Conservation (phyloP, 1,140 invertebrate genomes). For the Lucilia cuprina region DNA sequence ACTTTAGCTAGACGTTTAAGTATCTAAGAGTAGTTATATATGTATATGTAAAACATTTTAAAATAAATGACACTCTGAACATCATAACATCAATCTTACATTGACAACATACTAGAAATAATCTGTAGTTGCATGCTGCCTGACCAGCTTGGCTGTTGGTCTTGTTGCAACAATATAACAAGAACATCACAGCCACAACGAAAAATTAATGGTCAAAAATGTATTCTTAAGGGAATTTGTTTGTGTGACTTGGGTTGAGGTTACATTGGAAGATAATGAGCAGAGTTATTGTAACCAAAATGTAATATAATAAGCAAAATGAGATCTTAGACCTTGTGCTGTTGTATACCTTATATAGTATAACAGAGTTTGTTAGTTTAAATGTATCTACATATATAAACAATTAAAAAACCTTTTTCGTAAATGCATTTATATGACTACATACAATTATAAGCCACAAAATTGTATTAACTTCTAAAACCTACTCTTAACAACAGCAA, state of each 20-base stretch:
- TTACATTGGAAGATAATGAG: neutral
- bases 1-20: neutral
- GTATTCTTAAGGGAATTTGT: neutral
- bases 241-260: neutral
- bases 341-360: neutral
- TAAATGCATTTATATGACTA: neutral
- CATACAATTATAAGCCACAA: constrained; percentile 25
- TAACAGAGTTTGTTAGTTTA: neutral
- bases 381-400: neutral
- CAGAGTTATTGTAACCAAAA: constrained; percentile 7
- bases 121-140: neutral
- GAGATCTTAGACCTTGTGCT: neutral
- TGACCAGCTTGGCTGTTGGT: neutral
- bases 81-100: constrained; percentile 31
- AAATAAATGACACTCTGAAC: constrained; percentile 30
- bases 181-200: neutral
- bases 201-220: constrained; percentile 18
- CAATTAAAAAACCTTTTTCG: neutral
- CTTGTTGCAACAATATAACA: neutral
- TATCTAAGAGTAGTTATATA: neutral
- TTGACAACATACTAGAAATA: constrained; percentile 17
- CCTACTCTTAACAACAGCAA: constrained; percentile 17
- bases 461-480: constrained; percentile 28
- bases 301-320: constrained; percentile 16
- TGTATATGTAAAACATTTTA: constrained; percentile 1